Conservation (phyloP, 2,797 vertebrate species). For the Hemitrygon akajei region DNA sequence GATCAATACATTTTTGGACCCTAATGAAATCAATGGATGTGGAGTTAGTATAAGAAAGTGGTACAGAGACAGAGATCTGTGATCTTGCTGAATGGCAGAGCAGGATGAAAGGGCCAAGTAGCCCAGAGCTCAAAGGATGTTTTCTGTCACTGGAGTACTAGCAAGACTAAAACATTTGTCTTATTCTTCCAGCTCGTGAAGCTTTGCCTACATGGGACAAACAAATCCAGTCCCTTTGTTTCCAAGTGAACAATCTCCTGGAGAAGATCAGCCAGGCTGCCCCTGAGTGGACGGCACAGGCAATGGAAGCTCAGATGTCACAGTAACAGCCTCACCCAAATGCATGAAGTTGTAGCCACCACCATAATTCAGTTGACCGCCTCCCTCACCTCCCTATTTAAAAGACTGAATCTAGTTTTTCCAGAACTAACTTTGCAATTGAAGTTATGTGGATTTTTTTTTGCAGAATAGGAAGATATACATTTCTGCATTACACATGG, state of each 20-base stretch:
- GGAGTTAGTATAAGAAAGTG: neutral
- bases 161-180: neutral
- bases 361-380: neutral
- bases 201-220: conserved; percentile 97
- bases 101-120: neutral
- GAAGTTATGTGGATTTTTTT: conserved; percentile 11
- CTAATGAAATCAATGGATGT: neutral
- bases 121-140: too few relatives aligned
- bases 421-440: conserved; percentile 23
- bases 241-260: conserved; percentile 95
- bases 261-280: conserved; percentile 91
- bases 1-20: neutral
- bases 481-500: neutral
- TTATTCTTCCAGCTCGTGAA: conserved; percentile 70
- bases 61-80: neutral
- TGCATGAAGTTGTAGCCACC: neutral
- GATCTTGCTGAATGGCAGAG: neutral
- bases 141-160: neutral
- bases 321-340: conserved; percentile 59
- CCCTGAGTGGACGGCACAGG: conserved; percentile 91
- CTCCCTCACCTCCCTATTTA: neutral
- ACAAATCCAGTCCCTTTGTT: conserved; percentile 96
- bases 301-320: conserved; percentile 94
- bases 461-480: neutral
- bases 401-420: conserved; percentile 23